These are phyloP conservation scores for Scleropages formosus DNA, from an alignment of 2,797 vertebrate genomes.

Conservation along the genomic window DNA sequence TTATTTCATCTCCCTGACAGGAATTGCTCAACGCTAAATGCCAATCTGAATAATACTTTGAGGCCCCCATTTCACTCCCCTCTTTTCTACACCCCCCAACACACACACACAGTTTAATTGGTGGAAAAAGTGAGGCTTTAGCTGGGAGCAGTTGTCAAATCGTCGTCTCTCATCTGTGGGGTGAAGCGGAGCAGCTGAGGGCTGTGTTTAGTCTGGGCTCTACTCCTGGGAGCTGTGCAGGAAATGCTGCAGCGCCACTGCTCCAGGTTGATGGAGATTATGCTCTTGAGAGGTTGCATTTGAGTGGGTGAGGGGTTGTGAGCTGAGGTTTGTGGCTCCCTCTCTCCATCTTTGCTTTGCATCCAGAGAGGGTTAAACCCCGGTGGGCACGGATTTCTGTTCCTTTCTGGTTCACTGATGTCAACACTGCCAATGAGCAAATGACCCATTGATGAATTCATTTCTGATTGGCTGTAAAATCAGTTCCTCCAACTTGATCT, in stretches of 20 bases:
- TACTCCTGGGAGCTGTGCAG: constrained; percentile 74
- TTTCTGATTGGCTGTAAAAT: too few species aligned
- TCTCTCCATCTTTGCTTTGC: too few species aligned
- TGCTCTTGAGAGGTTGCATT: neutral
- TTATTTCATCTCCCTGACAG: constrained; percentile 80
- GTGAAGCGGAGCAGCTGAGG: constrained; percentile 80
- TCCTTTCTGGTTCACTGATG: too few species aligned
- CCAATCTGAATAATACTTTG: constrained; percentile 76
- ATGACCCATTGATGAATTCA: too few species aligned
- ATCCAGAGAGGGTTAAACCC: too few species aligned
- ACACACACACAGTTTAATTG: constrained; percentile 66
- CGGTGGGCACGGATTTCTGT: too few species aligned
- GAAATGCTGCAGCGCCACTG: constrained; percentile 82
- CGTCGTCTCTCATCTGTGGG: constrained; percentile 79
- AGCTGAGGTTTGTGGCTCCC: neutral
- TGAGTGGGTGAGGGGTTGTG: constrained; percentile 20
- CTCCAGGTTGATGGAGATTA: constrained; percentile 39
- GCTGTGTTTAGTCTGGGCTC: constrained; percentile 90
- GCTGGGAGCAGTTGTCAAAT: constrained; percentile 84
- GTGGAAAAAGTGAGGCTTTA: constrained; percentile 85
- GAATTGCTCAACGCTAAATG: constrained; percentile 72
- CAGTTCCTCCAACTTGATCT: too few species aligned
- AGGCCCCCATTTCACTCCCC: constrained; percentile 58
- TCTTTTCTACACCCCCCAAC: constrained; percentile 53
- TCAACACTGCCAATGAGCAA: too few species aligned